Percentiles rank a stretch among this genome's conserved stretches.
Evolutionary conservation across 2,888 invertebrate genomes (phyloP).

Genomic region (Leptothorax acervorum): DNA sequence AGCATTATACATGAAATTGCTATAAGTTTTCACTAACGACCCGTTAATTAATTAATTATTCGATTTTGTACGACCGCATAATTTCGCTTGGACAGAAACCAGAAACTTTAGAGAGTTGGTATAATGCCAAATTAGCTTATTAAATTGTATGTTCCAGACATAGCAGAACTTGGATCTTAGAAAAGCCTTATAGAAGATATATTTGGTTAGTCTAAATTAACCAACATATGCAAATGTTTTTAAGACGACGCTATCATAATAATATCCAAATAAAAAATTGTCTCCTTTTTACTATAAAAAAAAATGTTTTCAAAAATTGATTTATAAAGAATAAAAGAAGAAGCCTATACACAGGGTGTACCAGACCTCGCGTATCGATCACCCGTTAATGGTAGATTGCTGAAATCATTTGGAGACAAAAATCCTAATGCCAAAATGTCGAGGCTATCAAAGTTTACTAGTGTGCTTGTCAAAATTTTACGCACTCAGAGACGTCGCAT

Average conservation of each 20-base stretch:
- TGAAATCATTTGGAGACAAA: too few species aligned
- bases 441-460: too few species aligned
- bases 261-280: not conserved
- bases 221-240: conserved; percentile 36
- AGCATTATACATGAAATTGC: conserved; percentile 56
- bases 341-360: too few species aligned
- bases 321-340: not conserved
- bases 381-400: too few species aligned
- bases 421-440: too few species aligned
- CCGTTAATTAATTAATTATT: conserved; percentile 80
- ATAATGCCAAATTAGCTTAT: conserved; percentile 83
- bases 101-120: conserved; percentile 79
- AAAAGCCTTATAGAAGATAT: conserved; percentile 46
- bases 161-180: conserved; percentile 64
- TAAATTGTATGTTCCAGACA: conserved; percentile 79
- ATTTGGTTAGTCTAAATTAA: conserved; percentile 14
- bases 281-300: not conserved
- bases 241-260: not conserved
- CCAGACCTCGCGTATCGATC: too few species aligned
- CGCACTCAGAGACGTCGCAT: too few species aligned
- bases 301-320: not conserved
- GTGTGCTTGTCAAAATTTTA: too few species aligned
- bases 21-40: conserved; percentile 49
- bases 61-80: conserved; percentile 67
- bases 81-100: conserved; percentile 74